Conservation (phyloP, 2,797 vertebrate genomes). For the Tragopan temminckii region DNA sequence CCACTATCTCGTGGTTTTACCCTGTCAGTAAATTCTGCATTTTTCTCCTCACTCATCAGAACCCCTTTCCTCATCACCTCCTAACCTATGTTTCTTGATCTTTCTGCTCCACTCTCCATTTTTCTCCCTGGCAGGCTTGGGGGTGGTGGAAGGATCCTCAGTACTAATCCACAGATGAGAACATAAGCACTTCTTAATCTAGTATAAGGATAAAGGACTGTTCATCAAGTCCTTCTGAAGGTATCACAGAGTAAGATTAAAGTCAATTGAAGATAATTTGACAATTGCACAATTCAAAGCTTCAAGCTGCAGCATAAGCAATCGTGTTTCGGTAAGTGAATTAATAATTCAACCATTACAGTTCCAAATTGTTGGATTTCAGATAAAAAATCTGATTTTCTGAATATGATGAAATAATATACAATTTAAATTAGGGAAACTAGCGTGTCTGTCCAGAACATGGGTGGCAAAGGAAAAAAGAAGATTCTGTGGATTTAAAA, state of each 20-base stretch:
- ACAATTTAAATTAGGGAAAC: neutral
- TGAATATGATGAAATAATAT: neutral
- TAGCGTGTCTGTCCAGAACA: neutral
- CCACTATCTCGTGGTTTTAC: neutral
- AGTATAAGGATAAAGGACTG: constrained; percentile 40
- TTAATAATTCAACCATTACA: neutral
- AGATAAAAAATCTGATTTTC: neutral
- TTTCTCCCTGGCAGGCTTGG: neutral
- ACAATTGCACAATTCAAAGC: constrained; percentile 1
- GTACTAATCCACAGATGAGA: constrained; percentile 37
- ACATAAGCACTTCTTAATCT: constrained; percentile 37
- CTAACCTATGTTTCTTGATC: constrained; percentile 61
- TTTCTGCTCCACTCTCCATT: constrained; percentile 26
- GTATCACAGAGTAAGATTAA: constrained; percentile 35
- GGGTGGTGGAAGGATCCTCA: neutral
- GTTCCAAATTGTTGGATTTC: neutral
- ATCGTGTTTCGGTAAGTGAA: neutral
- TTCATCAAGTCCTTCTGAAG: constrained; percentile 42
- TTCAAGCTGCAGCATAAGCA: neutral
- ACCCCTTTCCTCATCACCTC: constrained; percentile 40
- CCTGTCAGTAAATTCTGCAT: constrained; percentile 13
- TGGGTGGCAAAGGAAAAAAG: neutral
- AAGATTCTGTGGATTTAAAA: constrained; percentile 6
- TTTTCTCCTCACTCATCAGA: constrained; percentile 64
- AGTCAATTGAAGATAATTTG: constrained; percentile 36